Evolutionary conservation across 2,113 vertebrate species (phyloP), one percentile per base, ranked within the genome.

Genomic region (Microcebus jonahi): DNA sequence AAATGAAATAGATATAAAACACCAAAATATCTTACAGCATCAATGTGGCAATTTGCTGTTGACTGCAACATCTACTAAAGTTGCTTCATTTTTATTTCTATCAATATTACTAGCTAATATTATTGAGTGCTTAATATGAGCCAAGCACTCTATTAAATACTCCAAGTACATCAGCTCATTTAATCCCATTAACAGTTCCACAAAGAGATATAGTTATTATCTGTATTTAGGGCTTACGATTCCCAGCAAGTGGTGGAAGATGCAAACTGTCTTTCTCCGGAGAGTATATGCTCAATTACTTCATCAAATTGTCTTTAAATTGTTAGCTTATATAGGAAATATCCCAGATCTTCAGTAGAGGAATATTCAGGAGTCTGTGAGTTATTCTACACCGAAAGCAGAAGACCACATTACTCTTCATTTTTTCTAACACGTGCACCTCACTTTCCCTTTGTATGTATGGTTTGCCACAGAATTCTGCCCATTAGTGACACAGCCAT

Each of bases 401-500:
- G 2, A 39, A 3, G 53, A 55, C 0, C 0, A 9, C 0, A 34
- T 2, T n/a, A 1, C 1, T 77, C 18, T 10, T 57, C 59, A 14
- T 63, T 91, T 90, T 48, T 36, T 53, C 39, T 39, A 59, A 18
- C 39, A 89, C 25, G 39, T 29, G 23, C 0, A 34, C 1, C 20
- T 50, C 4, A 23, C 1, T 17, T 67, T 14, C 34, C 4, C 12
- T 53, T 6, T 34, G 5, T 21, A 18, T 34, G 5, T 21, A 18
- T 67, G 21, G 7, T 59, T 88, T 77, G 36, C 31, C 18, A 21
- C 2, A 36, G 15, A 75, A 79, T 18, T 39, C 29, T 36, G 6
- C 8, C 21, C 9, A 4, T 81, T 76, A 29, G 65, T 67, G 36
- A n/a, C 2, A 21, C 2, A 63, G n/a, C 8, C 11, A 20, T 63